These are phyloP conservation scores for Arctia plantaginis DNA, from an alignment of 2,888 invertebrate species.

Conservation along the genomic window DNA sequence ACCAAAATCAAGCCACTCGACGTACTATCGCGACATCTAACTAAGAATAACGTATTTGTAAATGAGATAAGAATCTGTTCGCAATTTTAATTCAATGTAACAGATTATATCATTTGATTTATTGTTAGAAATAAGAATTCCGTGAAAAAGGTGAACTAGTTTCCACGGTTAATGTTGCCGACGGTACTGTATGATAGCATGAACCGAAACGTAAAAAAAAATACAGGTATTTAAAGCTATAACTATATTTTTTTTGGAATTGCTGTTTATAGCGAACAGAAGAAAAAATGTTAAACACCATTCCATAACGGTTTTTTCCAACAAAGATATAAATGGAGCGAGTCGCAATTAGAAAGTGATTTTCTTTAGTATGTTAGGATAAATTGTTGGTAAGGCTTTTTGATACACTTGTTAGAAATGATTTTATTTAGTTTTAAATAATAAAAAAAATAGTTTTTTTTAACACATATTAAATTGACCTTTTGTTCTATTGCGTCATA, in stretches of 20 bases:
- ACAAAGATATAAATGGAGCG: too few relatives aligned
- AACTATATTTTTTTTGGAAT: too few relatives aligned
- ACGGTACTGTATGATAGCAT: not conserved
- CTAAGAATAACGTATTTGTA: constrained; percentile 45
- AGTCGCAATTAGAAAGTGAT: not conserved
- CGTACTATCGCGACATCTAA: constrained; percentile 43
- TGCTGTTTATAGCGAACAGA: not conserved
- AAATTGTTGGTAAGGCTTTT: not conserved
- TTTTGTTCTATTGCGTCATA: not conserved
- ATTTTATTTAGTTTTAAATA: not conserved
- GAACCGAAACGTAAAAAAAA: not conserved
- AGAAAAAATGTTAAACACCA: too few relatives aligned
- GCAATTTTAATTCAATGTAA: constrained; percentile 53
- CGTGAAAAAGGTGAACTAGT: constrained; percentile 32
- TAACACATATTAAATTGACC: not conserved
- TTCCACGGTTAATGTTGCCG: constrained; percentile 18
- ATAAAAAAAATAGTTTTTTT: not conserved
- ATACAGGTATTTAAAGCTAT: not conserved
- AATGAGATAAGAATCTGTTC: constrained; percentile 39
- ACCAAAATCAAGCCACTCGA: constrained; percentile 44
- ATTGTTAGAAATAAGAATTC: constrained; percentile 32
- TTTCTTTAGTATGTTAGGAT: not conserved
- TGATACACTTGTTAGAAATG: not conserved
- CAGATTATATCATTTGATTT: constrained; percentile 46
- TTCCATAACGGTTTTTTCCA: too few relatives aligned